Base-by-base conservation (phyloP, 2,888 invertebrate genomes). In the Habroteleia sp. region DNA sequence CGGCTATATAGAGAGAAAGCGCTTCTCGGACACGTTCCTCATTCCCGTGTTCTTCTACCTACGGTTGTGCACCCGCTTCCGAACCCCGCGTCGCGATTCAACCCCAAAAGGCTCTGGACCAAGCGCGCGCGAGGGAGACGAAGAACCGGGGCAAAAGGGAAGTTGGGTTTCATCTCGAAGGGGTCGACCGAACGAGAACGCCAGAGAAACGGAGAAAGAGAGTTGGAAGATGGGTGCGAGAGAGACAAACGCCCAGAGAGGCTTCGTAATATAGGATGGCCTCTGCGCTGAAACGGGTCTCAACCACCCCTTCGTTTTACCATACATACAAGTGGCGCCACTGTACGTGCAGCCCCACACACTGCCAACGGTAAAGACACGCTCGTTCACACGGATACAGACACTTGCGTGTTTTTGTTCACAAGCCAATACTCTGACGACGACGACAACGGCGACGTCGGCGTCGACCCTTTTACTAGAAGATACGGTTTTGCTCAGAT, bases 141-240 rank as follows among this genome's bases (percentile, higher is more conserved):
- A 60, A 35, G 60, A 44, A 60, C 39, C 65, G 76, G 71, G 56
- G 77, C 74, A 73, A 76, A 83, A 83, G 83, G 81, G 85, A 86
- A 86, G 87, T 87, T 85, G 85, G 82, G 86, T 87, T 87, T 87
- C 87, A 87, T 87, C 86, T 87, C 85, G 85, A 83, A n/a, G 83
- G 84, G 83, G 81, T 82, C 79, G 81, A 81, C 41, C 76, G 79
- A 77, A 76, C 74, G 77, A 74, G 74, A 50, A 66, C 56, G 58
- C 46, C 16, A 68, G 73, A 76, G 54, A 60, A 58, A 33, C 31
- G 50, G 71, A 54, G 60, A 48, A 69, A 77, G 72, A 74, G 79
- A 77, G 79, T 76, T 76, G 80, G 78, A 79, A 1, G 16, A 7
- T 3, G 35, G 33, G 44, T 10, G 14, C 35, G 63, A 42, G 23